Evolutionary conservation across 2,888 invertebrate species (phyloP), one percentile per base, ranked within the genome.

Genomic region (Caenorhabditis sp.): DNA sequence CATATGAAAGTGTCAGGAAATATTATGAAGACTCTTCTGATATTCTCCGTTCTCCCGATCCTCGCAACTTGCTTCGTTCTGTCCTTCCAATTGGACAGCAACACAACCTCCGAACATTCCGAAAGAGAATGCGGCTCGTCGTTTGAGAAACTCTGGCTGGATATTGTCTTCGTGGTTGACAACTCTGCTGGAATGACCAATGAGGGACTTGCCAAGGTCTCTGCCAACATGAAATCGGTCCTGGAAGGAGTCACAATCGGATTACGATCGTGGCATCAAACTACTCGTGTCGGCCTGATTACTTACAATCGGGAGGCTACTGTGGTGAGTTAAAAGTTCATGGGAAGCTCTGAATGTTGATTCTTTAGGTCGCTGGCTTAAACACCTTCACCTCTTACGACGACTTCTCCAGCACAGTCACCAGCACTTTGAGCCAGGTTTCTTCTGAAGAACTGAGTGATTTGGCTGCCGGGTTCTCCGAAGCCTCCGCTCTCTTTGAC

Each of bases 151-250:
- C 26, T 77, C 0, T 78, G 78, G 78, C 28, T 78, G 0, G 78
- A 78, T 44, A 62, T 78, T 0, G 78, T 78, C 4, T 26, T 32
- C 4, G 51, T 78, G 13, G 53, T 70, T 0, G 78, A 78, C n/a
- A 70, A 70, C 32, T 68, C 68, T 4, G 9, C 32, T 1, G 78
- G 78, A 51, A 78, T 78, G 78, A 69, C 47, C 26, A 5, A 68
- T 50, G 51, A n/a, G 0, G 76, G 67, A 22, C 22, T 65, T 6
- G 11, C 24, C 13, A 15, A 20, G 44, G 44, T 61, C 2, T 4
- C 9, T 18, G 47, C 47, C 2, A n/a, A 18, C 20, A 47, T 47
- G 47, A 26, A 47, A 35, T 44, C n/a, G 9, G 3, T 9, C 20
- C 35, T 58, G 13, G 13, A 37, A 22, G 28, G 22, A 44, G 22